These are phyloP conservation scores for Irena cyanogastra DNA, from an alignment of 2,113 vertebrate species.

Conservation along the genomic window DNA sequence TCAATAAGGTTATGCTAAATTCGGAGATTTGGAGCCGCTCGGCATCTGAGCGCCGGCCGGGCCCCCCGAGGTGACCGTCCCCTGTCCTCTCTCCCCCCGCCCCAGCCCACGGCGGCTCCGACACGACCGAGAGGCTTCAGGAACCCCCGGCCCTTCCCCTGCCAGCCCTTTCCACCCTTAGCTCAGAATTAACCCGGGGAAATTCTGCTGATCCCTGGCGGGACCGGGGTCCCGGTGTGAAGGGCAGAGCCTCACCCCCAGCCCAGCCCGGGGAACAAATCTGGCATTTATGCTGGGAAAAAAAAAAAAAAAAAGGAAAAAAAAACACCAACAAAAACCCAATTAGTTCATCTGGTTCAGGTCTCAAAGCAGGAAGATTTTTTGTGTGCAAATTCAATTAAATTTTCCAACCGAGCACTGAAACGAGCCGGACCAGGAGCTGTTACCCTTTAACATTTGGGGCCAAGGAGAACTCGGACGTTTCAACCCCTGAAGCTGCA, in stretches of 20 bases:
- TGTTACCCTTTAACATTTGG: neutral
- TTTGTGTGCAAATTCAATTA: conserved; percentile 28
- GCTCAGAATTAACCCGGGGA: neutral
- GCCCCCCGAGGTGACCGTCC: conserved; percentile 21
- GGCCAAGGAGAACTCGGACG: neutral
- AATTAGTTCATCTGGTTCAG: conserved; percentile 28
- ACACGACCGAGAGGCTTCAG: neutral
- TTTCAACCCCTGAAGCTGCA: neutral
- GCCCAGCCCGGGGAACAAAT: conserved; percentile 20
- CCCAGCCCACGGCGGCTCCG: neutral
- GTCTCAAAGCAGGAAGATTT: neutral
- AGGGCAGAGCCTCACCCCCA: neutral
- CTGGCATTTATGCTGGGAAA: neutral
- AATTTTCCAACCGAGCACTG: neutral
- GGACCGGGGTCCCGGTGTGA: neutral
- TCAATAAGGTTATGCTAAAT: conserved; percentile 80
- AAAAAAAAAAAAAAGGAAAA: neutral
- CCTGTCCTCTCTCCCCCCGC: neutral
- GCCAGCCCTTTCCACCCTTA: neutral
- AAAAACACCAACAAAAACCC: neutral
- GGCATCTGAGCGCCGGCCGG: neutral
- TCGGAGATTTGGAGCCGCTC: conserved; percentile 62
- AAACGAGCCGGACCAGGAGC: neutral
- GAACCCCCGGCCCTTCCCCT: neutral
- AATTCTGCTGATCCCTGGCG: neutral